Conservation (phyloP, 2,888 invertebrate species). For the Beris chalybata region DNA sequence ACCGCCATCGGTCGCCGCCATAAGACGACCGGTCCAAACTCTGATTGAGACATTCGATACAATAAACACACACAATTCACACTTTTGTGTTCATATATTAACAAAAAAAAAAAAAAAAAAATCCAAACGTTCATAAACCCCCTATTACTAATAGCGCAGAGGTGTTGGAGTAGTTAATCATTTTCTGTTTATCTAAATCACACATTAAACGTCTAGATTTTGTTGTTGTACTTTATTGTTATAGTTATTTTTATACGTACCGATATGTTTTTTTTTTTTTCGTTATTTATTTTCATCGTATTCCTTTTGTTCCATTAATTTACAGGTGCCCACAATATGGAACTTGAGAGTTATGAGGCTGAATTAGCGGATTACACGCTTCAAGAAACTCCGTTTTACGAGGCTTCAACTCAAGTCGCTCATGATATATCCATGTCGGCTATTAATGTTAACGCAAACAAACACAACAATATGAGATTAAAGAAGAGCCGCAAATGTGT, state of each 20-base stretch:
- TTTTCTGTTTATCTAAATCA: constrained; percentile 23
- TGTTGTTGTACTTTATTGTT: constrained; percentile 4
- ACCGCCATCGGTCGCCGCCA: no score
- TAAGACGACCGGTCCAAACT: no score
- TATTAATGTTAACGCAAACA: constrained; percentile 33
- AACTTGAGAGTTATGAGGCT: constrained; percentile 41
- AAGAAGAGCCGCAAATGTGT: constrained; percentile 55
- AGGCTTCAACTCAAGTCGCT: constrained; percentile 33
- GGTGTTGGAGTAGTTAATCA: constrained; percentile 15
- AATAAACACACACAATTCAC: no score
- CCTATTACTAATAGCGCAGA: background rate
- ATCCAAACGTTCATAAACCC: constrained; percentile 1
- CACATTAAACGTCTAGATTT: background rate
- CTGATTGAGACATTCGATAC: no score
- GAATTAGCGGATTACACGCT: constrained; percentile 42
- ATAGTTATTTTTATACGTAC: background rate
- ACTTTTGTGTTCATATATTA: no score
- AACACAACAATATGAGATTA: constrained; percentile 48
- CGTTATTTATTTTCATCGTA: background rate
- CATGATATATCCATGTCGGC: constrained; percentile 39
- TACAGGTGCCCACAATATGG: constrained; percentile 39
- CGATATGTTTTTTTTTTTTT: background rate
- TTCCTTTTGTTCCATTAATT: constrained; percentile 11
- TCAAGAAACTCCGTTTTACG: constrained; percentile 42
- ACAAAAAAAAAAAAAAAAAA: background rate